phyloP scores from a whole-genome alignment of 1,140 invertebrate species.

The Pseudomyrmex flavicornis region DNA sequence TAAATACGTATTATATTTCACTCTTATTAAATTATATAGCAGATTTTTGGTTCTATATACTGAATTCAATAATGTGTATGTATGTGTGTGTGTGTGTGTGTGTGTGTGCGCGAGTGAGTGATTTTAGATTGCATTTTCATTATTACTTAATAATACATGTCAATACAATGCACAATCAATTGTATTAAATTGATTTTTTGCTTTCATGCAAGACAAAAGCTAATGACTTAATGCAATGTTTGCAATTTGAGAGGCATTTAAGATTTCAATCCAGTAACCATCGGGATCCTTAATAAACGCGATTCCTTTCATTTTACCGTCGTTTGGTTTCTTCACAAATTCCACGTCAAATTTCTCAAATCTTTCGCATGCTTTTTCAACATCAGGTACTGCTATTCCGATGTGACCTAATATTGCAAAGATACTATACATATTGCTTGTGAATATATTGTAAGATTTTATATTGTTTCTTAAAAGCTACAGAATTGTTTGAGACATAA shows the following conservation, averaged over 20 bases:
- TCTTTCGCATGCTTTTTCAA: constrained; percentile 93
- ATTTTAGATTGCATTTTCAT: constrained; percentile 32
- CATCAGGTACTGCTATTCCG: constrained; percentile 95
- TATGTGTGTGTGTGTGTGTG: too few relatives aligned
- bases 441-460: neutral
- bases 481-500: too few relatives aligned
- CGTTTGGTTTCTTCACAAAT: constrained; percentile 95
- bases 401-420: constrained; percentile 90
- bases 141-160: constrained; percentile 42
- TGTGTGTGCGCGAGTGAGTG: too few relatives aligned
- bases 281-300: constrained; percentile 98
- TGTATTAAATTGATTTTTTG: constrained; percentile 45
- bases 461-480: too few relatives aligned
- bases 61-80: constrained; percentile 36
- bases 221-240: constrained; percentile 75
- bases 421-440: constrained; percentile 16
- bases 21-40: constrained; percentile 50
- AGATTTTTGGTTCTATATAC: constrained; percentile 33
- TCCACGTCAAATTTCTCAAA: constrained; percentile 95
- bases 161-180: constrained; percentile 22
- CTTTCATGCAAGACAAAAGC: constrained; percentile 37
- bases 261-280: constrained; percentile 98
- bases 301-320: constrained; percentile 96
- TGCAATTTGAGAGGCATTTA: constrained; percentile 87
- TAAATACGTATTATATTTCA: constrained; percentile 66